Conservation (phyloP, 2,888 invertebrate genomes). For the Stictocephala bisonia region DNA sequence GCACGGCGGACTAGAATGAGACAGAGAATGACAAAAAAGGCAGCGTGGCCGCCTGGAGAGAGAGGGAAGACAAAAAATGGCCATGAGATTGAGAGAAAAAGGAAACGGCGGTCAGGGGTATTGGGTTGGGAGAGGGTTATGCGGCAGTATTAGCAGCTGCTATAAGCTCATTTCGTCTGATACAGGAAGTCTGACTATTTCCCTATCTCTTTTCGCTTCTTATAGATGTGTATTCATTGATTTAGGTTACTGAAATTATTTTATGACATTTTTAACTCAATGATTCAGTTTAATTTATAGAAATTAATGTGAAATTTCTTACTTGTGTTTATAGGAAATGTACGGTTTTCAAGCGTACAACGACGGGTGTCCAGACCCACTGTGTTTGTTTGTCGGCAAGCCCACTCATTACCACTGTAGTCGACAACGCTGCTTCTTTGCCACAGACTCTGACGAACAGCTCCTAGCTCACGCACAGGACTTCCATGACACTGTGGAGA, state of each 20-base stretch:
- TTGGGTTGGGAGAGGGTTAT: no score
- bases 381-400: constrained; percentile 73
- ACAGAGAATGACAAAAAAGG: no score
- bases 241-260: not conserved
- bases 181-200: no score
- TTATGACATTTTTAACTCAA: not conserved
- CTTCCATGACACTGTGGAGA: constrained; percentile 84
- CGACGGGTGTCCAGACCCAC: constrained; percentile 78
- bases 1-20: no score
- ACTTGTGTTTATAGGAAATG: constrained; percentile 65
- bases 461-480: constrained; percentile 87
- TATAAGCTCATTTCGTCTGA: no score
- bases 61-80: no score
- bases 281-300: not conserved
- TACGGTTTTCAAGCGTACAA: constrained; percentile 72
- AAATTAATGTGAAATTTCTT: not conserved
- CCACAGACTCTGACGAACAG: constrained; percentile 81
- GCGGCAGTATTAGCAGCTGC: no score
- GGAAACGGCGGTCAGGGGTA: no score
- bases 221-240: no score
- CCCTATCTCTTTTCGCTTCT: no score
- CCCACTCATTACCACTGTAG: constrained; percentile 86
- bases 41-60: no score
- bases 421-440: constrained; percentile 83
- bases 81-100: no score